phyloP scores from a whole-genome alignment of 2,888 invertebrate species.

The Resseliella maxima region DNA sequence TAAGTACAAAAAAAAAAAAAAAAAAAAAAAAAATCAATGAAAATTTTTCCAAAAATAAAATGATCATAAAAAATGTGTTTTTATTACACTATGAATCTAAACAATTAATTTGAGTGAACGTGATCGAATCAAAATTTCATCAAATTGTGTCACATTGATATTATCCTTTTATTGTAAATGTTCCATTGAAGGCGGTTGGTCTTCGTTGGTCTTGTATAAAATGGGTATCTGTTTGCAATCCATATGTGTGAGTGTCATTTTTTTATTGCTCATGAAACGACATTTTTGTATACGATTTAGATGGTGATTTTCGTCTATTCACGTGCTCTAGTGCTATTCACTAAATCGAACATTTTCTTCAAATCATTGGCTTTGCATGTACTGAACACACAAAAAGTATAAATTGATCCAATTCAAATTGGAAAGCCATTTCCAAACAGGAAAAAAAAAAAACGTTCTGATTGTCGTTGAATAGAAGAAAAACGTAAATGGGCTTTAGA shows the following conservation, averaged over 20 bases:
- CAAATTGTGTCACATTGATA: too few species aligned
- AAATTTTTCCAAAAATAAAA: too few species aligned
- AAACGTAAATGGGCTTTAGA: not conserved
- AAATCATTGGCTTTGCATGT: not conserved
- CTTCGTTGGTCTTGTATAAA: too few species aligned
- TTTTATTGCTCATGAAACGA: not conserved
- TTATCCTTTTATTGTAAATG: too few species aligned
- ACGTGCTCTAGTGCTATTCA: not conserved
- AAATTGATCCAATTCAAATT: slow-evolving; percentile 39
- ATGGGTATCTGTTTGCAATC: not conserved
- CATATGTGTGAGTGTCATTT: too few species aligned
- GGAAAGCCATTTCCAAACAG: not conserved
- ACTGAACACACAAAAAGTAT: not conserved
- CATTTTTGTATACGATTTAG: not conserved
- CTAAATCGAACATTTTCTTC: not conserved
- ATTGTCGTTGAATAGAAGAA: not conserved
- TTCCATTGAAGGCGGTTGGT: too few species aligned
- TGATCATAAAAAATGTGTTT: too few species aligned
- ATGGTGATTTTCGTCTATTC: not conserved
- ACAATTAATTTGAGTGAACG: too few species aligned
- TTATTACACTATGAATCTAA: too few species aligned
- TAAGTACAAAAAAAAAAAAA: too few species aligned
- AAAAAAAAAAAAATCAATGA: too few species aligned
- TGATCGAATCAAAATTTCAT: too few species aligned
- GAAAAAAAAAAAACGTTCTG: not conserved